A percentile compares a stretch with the other conserved stretches of the same genome.
Conservation (phyloP, 2,797 vertebrate species). For the Melanotaenia maccullochi region DNA sequence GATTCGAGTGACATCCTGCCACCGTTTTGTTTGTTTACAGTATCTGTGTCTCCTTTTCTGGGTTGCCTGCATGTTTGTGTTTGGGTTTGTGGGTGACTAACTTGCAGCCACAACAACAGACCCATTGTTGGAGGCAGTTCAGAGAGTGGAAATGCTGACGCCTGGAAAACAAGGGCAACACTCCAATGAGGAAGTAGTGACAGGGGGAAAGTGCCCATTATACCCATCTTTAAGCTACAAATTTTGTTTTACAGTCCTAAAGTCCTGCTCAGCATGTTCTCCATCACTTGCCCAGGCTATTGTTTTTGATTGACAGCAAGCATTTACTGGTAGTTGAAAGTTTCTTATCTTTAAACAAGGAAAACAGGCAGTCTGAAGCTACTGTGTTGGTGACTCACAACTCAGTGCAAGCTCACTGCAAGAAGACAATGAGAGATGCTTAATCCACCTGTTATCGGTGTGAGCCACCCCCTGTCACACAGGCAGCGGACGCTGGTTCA, state of each 20-base stretch:
- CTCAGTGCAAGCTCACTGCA: slow-evolving; percentile 24
- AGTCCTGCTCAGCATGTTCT: slow-evolving; percentile 9
- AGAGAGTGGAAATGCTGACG: slow-evolving; percentile 71
- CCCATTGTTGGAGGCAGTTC: slow-evolving; percentile 69
- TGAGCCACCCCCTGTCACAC: slow-evolving; percentile 62
- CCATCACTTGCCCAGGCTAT: slow-evolving; percentile 28
- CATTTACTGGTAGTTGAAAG: slow-evolving; percentile 39
- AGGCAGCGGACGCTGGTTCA: slow-evolving; percentile 44
- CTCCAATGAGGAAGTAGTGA: slow-evolving; percentile 40
- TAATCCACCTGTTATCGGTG: slow-evolving; percentile 82
- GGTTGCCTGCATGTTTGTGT: slow-evolving; percentile 72
- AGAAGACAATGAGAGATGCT: slow-evolving; percentile 65
- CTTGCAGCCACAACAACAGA: slow-evolving; percentile 63
- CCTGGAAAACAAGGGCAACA: slow-evolving; percentile 53
- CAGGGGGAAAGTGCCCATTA: slow-evolving; percentile 43
- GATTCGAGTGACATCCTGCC: slow-evolving; percentile 74
- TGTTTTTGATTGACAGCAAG: slow-evolving; percentile 59
- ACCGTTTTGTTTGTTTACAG: slow-evolving; percentile 77
- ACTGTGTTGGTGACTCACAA: slow-evolving; percentile 56
- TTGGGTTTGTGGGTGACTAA: slow-evolving; percentile 67
- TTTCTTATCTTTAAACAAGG: slow-evolving; percentile 51
- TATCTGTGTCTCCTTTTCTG: slow-evolving; percentile 55
- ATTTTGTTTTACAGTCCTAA: slow-evolving; percentile 13
- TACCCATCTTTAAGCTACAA: slow-evolving; percentile 5
- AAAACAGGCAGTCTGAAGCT: slow-evolving; percentile 47